Base-by-base conservation (phyloP, 1,140 invertebrate genomes). In the Euschistus heros region DNA sequence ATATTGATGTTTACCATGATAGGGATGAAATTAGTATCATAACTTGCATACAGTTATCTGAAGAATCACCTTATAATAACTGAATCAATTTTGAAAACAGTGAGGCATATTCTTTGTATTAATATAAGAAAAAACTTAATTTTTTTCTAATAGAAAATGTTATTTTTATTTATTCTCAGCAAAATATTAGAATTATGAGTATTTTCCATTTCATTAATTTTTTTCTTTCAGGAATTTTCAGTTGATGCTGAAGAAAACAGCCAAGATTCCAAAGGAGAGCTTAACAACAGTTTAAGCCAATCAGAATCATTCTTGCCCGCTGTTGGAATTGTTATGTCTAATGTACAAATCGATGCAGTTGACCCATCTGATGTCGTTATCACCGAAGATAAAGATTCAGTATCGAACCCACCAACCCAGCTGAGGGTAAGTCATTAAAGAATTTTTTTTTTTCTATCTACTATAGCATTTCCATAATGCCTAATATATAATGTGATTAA, bases 271-370 rank as follows among this genome's bases (percentile, higher is more conserved):
- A 71, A 70, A 0, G 63, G 74, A 7, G 73, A 71, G 2, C 33
- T 37, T 52, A 70, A 69, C 22, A 54, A 68, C 17, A 69, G 33
- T 37, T 68, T 6, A 68, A 66, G 33, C 33, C 33, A 37, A 44
- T 68, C 66, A 7, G 82, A 84, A 68, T 73, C 77, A 14, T 85
- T 83, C 67, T 72, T 83, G 30, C 83, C 84, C 1, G 79, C 78
- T 47, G 83, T 85, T 33, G 84, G 84, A 24, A 85, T 85, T 66
- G 82, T 85, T 2, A 84, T 85, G 82, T 75, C 74, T 26, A 69
- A 74, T 2, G 71, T 71, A 0, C 46, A 73, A 3, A 66, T 69
- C 0, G 50, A 68, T 18, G 1, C 74, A 13, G 68, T 71, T 33
- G 68, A 70, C 37, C 54, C 67, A 10, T 60, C 68, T 27, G 55